Percentiles rank a stretch among this genome's conserved stretches.
These are phyloP conservation scores for Grallaria varia DNA, from an alignment of 2,113 vertebrate genomes.

Conservation along the genomic window DNA sequence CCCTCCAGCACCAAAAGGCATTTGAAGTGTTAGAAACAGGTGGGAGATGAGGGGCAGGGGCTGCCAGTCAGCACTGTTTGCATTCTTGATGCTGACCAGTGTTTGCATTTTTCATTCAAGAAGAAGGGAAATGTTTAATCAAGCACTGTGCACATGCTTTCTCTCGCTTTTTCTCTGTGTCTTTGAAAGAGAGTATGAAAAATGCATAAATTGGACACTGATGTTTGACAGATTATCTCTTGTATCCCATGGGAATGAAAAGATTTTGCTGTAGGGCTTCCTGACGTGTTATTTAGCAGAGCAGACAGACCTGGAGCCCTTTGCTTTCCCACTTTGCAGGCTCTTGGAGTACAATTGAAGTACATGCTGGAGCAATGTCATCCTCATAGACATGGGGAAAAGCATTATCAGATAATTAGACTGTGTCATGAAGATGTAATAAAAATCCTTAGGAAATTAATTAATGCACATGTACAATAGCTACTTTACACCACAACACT, in stretches of 20 bases:
- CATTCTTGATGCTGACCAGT: background rate
- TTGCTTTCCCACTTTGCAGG: background rate
- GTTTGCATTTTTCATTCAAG: background rate
- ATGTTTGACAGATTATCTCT: conserved; percentile 21
- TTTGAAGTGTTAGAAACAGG: background rate
- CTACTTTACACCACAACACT: conserved; percentile 66
- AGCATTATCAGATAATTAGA: conserved; percentile 69
- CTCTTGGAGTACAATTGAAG: conserved; percentile 4
- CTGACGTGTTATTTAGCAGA: background rate
- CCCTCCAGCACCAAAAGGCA: background rate
- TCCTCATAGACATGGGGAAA: conserved; percentile 30
- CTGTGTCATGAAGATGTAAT: conserved; percentile 65
- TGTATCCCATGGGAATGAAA: background rate
- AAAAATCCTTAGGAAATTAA: conserved; percentile 77
- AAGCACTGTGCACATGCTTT: background rate
- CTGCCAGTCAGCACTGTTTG: background rate
- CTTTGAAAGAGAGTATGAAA: conserved; percentile 25
- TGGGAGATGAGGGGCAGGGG: background rate
- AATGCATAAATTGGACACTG: background rate
- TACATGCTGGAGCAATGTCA: background rate
- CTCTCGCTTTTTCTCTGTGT: background rate
- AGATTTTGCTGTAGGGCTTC: background rate
- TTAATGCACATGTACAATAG: conserved; percentile 70
- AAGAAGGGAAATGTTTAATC: background rate
- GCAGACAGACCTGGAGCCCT: background rate